Conservation (phyloP, 2,888 invertebrate genomes). For the Plemyria rubiginata region DNA sequence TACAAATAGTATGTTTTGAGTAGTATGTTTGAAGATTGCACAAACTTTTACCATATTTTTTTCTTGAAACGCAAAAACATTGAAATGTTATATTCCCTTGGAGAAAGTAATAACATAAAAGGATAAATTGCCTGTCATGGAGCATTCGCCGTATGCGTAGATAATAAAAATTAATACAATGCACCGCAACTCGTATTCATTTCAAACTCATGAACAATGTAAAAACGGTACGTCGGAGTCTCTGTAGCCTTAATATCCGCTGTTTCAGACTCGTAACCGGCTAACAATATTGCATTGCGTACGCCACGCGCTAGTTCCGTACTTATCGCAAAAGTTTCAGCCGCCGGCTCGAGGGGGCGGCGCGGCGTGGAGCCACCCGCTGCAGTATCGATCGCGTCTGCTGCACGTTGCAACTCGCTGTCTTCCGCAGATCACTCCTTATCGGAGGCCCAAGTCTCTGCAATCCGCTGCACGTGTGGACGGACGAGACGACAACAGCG, state of each 20-base stretch:
- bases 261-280: conserved; percentile 82
- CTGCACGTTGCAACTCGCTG: conserved; percentile 78
- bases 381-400: conserved; percentile 83
- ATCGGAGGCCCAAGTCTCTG: conserved; percentile 71
- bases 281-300: conserved; percentile 85
- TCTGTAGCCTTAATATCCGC: conserved; percentile 82
- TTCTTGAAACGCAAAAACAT: not conserved
- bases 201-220: conserved; percentile 73
- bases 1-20: no score
- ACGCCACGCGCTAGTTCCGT: conserved; percentile 83
- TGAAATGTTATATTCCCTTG: not conserved
- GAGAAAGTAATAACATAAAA: not conserved
- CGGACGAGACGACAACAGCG: conserved; percentile 39
- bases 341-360: conserved; percentile 57
- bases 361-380: conserved; percentile 51
- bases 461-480: conserved; percentile 52
- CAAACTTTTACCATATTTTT: not conserved
- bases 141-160: conserved; percentile 45
- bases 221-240: conserved; percentile 73
- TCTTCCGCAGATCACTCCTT: conserved; percentile 84
- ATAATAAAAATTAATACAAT: conserved; percentile 72
- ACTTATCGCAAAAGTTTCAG: conserved; percentile 84
- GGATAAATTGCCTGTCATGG: conserved; percentile 39
- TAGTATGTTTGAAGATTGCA: no score
- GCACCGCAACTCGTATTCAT: conserved; percentile 71